phyloP scores from a whole-genome alignment of 2,113 vertebrate species.

The Lepidothrix coronata region DNA sequence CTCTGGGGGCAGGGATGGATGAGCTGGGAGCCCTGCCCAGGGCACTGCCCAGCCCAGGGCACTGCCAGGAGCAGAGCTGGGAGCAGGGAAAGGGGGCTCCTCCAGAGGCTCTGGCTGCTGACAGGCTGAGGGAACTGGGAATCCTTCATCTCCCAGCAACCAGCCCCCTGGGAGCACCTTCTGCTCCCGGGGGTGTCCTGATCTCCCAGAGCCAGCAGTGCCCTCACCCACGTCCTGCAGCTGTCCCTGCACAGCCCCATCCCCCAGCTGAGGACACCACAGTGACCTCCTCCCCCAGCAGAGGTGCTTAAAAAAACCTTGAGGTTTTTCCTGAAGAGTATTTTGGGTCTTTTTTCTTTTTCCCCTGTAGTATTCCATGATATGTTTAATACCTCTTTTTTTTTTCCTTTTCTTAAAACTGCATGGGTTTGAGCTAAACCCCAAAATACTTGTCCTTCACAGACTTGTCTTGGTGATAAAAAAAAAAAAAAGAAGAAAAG shows the following conservation, averaged over 20 bases:
- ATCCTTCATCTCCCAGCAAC: not conserved
- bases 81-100: not conserved
- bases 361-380: not conserved
- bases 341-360: not conserved
- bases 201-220: fast-evolving
- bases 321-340: not conserved
- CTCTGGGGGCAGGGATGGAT: not conserved
- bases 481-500: not conserved
- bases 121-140: not conserved
- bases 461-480: not conserved
- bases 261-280: not conserved
- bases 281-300: not conserved
- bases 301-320: not conserved
- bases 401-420: not conserved
- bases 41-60: not conserved
- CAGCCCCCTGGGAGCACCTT: not conserved
- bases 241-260: not conserved
- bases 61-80: not conserved
- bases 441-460: not conserved
- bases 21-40: too few relatives aligned
- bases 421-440: not conserved
- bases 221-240: not conserved
- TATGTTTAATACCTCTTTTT: not conserved
- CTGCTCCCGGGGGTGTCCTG: not conserved
- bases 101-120: not conserved